These are phyloP conservation scores for Parasteatoda tepidariorum DNA, from an alignment of 1,140 invertebrate genomes.

Conservation along the genomic window DNA sequence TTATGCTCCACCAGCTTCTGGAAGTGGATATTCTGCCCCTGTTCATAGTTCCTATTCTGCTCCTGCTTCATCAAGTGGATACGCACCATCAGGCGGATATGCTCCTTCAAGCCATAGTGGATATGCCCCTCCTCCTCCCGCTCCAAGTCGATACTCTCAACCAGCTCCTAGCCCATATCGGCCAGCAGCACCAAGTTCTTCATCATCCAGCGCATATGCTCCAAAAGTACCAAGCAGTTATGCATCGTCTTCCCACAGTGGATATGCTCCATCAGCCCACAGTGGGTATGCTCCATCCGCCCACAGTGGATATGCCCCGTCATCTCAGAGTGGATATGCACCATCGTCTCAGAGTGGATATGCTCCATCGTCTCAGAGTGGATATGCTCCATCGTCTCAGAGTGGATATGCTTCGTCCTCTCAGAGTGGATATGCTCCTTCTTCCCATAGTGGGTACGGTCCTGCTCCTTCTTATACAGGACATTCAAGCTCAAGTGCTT, in stretches of 20 bases:
- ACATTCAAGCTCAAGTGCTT: not conserved
- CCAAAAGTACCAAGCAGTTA: not conserved
- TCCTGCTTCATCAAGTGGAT: conserved; percentile 3
- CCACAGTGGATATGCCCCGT: not conserved
- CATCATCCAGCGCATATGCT: conserved; percentile 2
- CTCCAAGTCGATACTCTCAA: not conserved
- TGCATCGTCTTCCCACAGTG: conserved; percentile 3
- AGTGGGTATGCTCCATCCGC: not conserved
- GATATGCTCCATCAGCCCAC: not conserved
- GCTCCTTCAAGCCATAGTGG: conserved; percentile 9
- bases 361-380: not conserved
- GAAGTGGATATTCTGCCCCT: conserved; percentile 10
- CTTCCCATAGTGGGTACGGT: conserved; percentile 1
- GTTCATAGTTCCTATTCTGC: not conserved
- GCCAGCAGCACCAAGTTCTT: not conserved
- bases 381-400: not conserved
- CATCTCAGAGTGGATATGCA: not conserved
- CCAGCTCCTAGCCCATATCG: not conserved
- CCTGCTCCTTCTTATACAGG: not conserved
- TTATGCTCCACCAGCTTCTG: conserved; percentile 2
- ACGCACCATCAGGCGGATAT: conserved; percentile 1
- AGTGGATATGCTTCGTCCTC: not conserved
- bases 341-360: conserved; percentile 13
- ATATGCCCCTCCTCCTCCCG: conserved; percentile 1
- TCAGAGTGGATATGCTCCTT: not conserved